Conservation (phyloP, 37 sponge, comb jelly and placozoan genomes). For the Diacarnus erythraeanus region DNA sequence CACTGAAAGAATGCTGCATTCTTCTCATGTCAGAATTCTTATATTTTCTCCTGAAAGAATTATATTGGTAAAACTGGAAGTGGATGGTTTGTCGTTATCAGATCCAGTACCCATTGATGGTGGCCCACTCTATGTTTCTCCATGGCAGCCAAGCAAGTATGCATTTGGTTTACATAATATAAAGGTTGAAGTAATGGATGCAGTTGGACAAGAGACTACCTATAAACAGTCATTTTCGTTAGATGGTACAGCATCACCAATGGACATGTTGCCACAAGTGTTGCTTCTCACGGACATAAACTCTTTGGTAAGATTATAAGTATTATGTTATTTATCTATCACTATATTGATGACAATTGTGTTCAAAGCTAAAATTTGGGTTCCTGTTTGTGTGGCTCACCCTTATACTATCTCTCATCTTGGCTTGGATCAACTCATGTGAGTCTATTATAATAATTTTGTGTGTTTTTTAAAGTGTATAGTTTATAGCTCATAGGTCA, state of each 20-base stretch:
- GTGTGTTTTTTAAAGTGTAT: background rate
- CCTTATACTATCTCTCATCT: constrained; percentile 24
- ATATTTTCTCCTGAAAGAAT: constrained; percentile 74
- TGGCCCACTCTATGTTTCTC: constrained; percentile 69
- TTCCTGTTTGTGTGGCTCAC: constrained; percentile 61
- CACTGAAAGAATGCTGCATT: constrained; percentile 53
- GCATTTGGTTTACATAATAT: constrained; percentile 54
- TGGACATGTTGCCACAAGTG: constrained; percentile 38
- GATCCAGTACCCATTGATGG: constrained; percentile 1
- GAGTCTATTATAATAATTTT: background rate
- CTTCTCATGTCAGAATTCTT: constrained; percentile 87
- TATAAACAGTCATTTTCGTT: constrained; percentile 64
- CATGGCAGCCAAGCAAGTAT: constrained; percentile 66
- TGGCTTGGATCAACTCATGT: constrained; percentile 21
- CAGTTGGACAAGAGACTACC: constrained; percentile 3
- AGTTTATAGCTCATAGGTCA: background rate
- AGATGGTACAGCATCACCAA: constrained; percentile 30
- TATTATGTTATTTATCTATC: background rate
- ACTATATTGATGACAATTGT: too few species aligned
- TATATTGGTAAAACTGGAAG: constrained; percentile 46
- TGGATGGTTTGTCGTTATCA: constrained; percentile 49
- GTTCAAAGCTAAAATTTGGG: constrained; percentile 16
- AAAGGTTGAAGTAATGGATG: constrained; percentile 63
- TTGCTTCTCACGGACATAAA: constrained; percentile 51
- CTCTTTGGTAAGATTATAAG: constrained; percentile 51